A percentile compares a stretch with the other conserved stretches of the same genome.
Conservation (phyloP, 2,797 vertebrate genomes). For the Pseudomugil tenellus region DNA sequence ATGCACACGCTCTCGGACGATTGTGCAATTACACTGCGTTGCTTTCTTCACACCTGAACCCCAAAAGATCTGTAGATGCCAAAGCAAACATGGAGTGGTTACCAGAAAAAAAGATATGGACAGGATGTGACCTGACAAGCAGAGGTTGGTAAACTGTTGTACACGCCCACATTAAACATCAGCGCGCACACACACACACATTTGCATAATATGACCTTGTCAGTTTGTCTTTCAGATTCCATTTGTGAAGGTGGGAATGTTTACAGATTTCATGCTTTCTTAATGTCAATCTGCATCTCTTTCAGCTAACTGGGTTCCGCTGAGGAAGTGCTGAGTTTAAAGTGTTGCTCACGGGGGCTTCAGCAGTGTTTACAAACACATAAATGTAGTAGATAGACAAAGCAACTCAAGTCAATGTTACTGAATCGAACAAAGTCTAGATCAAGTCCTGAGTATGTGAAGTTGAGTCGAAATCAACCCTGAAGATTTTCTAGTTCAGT, state of each 20-base stretch:
- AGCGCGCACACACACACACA: constrained; percentile 4
- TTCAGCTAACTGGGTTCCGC: background rate
- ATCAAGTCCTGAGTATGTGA: background rate
- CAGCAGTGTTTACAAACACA: background rate
- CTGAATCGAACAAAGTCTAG: background rate
- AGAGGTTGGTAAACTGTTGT: constrained; percentile 47
- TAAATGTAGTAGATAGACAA: background rate
- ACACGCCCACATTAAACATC: constrained; percentile 21
- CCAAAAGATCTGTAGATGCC: constrained; percentile 50
- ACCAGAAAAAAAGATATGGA: constrained; percentile 49
- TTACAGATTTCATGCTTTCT: constrained; percentile 40
- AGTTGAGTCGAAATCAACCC: background rate
- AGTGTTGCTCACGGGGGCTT: constrained; percentile 1
- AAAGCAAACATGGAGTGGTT: constrained; percentile 59
- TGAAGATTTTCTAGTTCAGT: background rate
- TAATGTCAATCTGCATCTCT: constrained; percentile 20
- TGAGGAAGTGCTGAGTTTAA: background rate
- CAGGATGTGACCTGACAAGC: constrained; percentile 71
- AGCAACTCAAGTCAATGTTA: no score
- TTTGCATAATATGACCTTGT: background rate
- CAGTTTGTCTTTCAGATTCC: constrained; percentile 41
- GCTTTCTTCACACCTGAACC: constrained; percentile 60
- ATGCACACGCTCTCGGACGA: constrained; percentile 28
- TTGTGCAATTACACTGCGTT: constrained; percentile 18
- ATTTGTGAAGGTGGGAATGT: constrained; percentile 25